Evolutionary conservation across 2,888 invertebrate species (phyloP).

Genomic region (Amblyjoppa proteus): DNA sequence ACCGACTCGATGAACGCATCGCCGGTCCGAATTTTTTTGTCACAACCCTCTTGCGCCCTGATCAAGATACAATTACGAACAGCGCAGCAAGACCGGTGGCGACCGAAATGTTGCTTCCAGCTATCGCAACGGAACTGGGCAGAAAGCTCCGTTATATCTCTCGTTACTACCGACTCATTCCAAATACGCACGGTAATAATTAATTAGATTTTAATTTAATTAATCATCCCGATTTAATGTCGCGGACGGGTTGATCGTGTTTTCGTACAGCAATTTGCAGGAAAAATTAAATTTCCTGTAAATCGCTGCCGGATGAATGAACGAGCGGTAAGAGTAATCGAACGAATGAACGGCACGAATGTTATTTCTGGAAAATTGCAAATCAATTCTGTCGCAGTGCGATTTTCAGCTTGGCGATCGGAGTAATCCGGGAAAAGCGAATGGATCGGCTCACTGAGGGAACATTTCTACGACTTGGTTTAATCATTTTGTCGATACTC

Average conservation of each 20-base stretch:
- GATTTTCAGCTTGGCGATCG: not conserved
- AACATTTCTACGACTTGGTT: not conserved
- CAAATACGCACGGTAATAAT: not conserved
- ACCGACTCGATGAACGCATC: not conserved
- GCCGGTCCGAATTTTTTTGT: not conserved
- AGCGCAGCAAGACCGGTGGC: not conserved
- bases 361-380: not conserved
- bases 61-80: not conserved
- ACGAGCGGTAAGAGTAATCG: not conserved
- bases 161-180: not conserved
- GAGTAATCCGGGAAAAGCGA: not conserved
- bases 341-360: not conserved
- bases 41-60: not conserved
- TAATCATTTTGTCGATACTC: not conserved
- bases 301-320: not conserved
- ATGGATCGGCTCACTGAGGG: not conserved
- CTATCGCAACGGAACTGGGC: not conserved
- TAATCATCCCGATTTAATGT: not conserved
- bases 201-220: slow-evolving; percentile 16
- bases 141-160: not conserved
- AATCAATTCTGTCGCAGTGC: not conserved
- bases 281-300: not conserved
- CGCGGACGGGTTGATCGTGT: not conserved
- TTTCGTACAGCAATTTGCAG: not conserved
- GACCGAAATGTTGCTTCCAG: not conserved